phyloP scores from a whole-genome alignment of 2,797 vertebrate genomes.

The Epinephelus awoara region DNA sequence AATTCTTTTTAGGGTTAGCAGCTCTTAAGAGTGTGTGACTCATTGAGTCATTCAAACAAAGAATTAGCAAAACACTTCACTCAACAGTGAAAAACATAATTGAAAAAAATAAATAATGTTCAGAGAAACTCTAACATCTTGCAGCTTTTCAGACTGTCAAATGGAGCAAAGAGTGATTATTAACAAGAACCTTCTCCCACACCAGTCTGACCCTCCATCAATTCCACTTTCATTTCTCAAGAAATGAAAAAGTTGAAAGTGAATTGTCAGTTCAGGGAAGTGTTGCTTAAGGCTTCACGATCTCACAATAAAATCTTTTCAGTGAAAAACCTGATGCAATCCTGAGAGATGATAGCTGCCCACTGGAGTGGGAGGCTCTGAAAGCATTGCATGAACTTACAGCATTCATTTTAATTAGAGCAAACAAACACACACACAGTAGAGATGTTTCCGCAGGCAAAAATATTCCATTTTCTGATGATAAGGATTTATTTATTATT shows the following conservation, averaged over 20 bases:
- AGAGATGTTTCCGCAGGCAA: conserved; percentile 6
- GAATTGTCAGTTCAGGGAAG: conserved; percentile 11
- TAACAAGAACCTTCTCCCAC: not conserved
- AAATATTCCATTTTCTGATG: conserved; percentile 25
- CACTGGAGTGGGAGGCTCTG: conserved; percentile 26
- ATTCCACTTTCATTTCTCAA: not conserved
- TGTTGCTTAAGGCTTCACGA: conserved; percentile 5
- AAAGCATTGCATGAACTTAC: conserved; percentile 30
- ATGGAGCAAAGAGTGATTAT: not conserved
- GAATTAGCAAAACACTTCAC: conserved; percentile 3
- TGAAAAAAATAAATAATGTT: not conserved
- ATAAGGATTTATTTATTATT: conserved; percentile 8
- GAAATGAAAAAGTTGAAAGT: conserved; percentile 8
- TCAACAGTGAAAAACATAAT: not conserved
- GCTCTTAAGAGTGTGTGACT: not conserved
- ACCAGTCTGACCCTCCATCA: not conserved
- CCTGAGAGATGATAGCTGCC: conserved; percentile 24
- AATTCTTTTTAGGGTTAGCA: conserved; percentile 3
- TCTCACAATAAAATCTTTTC: conserved; percentile 11
- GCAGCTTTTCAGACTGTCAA: not conserved
- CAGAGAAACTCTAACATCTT: not conserved
- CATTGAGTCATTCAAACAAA: conserved; percentile 5
- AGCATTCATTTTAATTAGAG: conserved; percentile 37
- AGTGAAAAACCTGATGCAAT: conserved; percentile 30
- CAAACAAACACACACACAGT: conserved; percentile 14